Conservation (phyloP, 2,888 invertebrate species). For the Cephus rjabovi region DNA sequence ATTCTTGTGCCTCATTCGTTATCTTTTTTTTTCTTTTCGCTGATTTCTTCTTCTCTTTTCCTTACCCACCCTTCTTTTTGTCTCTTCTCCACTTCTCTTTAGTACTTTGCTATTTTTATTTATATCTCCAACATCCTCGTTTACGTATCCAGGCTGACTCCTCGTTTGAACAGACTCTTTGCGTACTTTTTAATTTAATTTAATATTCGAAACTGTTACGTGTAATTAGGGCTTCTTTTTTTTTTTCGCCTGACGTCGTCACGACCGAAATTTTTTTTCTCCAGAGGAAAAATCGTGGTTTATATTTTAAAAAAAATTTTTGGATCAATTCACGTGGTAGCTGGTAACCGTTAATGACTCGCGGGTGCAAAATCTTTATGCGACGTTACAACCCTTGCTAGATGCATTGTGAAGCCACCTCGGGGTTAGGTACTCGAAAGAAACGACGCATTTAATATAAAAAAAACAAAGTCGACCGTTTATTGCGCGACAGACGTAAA, state of each 20-base stretch:
- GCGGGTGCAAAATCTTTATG: no score
- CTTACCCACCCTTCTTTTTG: neutral
- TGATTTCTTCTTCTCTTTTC: neutral
- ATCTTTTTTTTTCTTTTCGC: neutral
- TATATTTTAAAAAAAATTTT: neutral
- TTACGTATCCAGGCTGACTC: neutral
- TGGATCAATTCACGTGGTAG: neutral
- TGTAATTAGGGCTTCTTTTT: neutral
- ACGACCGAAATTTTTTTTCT: no score
- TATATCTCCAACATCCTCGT: neutral
- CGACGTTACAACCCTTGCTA: neutral
- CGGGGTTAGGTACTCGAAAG: neutral
- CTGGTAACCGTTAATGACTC: no score
- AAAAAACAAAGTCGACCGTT: neutral
- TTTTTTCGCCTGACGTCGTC: neutral
- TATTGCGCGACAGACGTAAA: neutral
- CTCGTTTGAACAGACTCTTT: neutral
- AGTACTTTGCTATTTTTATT: neutral
- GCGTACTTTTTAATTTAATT: neutral
- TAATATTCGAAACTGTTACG: neutral
- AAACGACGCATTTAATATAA: neutral
- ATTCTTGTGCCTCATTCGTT: constrained; percentile 30
- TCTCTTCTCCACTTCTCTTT: neutral
- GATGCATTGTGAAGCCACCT: neutral
- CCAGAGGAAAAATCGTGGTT: neutral